These are phyloP conservation scores for Drosophila teissieri DNA, from an alignment of 1,140 invertebrate genomes.

Conservation along the genomic window DNA sequence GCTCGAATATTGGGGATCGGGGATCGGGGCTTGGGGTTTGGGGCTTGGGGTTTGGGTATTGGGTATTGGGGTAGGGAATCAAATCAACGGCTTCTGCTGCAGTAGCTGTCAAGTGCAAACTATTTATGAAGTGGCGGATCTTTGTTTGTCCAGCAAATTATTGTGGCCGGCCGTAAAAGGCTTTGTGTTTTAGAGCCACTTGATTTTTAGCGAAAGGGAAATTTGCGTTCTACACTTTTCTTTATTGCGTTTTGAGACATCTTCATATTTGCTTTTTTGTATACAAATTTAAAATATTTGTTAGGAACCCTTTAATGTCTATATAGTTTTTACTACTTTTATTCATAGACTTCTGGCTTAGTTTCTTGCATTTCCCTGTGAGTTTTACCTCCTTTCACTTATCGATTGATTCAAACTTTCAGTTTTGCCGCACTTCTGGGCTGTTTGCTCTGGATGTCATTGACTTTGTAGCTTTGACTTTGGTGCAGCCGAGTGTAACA, in stretches of 20 bases:
- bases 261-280: not conserved
- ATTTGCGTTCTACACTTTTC: not conserved
- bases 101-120: slow-evolving; percentile 72
- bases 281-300: too few relatives aligned
- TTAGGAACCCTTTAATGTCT: not conserved
- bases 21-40: not conserved
- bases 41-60: slow-evolving; percentile 6
- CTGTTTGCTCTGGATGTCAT: slow-evolving; percentile 67
- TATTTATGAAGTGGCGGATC: slow-evolving; percentile 63
- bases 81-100: slow-evolving; percentile 37
- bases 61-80: slow-evolving; percentile 18
- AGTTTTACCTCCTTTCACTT: slow-evolving; percentile 28
- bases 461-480: slow-evolving; percentile 78
- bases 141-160: slow-evolving; percentile 73
- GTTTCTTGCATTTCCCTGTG: not conserved
- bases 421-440: slow-evolving; percentile 35
- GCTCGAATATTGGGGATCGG: not conserved
- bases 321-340: not conserved
- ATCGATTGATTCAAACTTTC: slow-evolving; percentile 69
- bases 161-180: slow-evolving; percentile 55
- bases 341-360: not conserved
- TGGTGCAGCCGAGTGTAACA: slow-evolving; percentile 73
- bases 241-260: not conserved
- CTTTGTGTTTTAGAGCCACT: slow-evolving; percentile 19
- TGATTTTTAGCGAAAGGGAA: slow-evolving; percentile 15